A percentile compares a stretch with the other conserved stretches of the same genome.
Evolutionary conservation across 2,113 vertebrate genomes (phyloP).

Genomic region (Forbesichthys papilliferus): DNA sequence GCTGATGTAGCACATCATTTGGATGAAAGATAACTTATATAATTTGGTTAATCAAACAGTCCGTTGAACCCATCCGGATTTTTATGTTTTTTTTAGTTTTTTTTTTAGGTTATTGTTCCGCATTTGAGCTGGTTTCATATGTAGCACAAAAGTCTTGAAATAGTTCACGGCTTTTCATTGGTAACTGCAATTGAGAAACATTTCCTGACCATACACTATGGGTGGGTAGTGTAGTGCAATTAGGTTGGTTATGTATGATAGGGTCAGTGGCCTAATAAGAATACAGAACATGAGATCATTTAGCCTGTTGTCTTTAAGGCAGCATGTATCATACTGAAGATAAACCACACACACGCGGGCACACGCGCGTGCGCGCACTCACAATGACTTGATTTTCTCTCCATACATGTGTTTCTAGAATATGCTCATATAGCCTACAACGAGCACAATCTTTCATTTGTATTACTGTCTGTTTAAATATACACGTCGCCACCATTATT

Average conservation of each 20-base stretch:
- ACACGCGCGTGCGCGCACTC: not conserved
- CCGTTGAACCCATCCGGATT: too few relatives aligned
- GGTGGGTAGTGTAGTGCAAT: not conserved
- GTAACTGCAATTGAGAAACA: too few relatives aligned
- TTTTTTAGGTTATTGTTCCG: too few relatives aligned
- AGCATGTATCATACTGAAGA: not conserved
- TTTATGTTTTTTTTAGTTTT: too few relatives aligned
- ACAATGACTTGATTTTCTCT: not conserved
- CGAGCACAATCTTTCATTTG: too few relatives aligned
- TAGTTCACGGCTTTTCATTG: too few relatives aligned
- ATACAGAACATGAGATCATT: conserved; percentile 32
- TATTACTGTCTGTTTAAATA: too few relatives aligned
- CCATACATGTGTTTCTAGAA: not conserved
- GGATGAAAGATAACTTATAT: conserved; percentile 33
- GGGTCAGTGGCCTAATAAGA: conserved; percentile 27
- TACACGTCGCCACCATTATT: too few relatives aligned
- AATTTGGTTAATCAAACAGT: not conserved
- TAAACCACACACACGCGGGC: conserved; percentile 1
- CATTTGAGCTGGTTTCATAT: too few relatives aligned
- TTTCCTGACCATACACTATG: too few relatives aligned
- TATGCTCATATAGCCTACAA: not conserved
- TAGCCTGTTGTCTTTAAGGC: conserved; percentile 28
- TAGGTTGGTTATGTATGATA: conserved; percentile 27
- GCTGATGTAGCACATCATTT: conserved; percentile 15
- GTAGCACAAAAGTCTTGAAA: too few relatives aligned